Percentiles rank a stretch among this genome's conserved stretches.
phyloP scores from a whole-genome alignment of 2,888 invertebrate genomes.

The Lasioglossum zephyrum region DNA sequence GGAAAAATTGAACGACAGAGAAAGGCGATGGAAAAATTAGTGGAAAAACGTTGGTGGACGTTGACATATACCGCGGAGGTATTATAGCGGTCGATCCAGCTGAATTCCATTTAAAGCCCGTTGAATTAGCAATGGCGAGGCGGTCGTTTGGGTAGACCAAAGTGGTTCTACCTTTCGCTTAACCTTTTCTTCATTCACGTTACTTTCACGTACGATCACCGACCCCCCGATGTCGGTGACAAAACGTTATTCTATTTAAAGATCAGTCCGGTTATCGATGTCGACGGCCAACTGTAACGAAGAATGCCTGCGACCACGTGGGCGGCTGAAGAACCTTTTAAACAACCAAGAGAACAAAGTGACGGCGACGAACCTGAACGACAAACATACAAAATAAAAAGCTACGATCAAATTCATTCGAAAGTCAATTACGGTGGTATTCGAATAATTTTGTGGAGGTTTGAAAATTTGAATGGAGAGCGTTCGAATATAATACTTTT shows the following conservation, averaged over 20 bases:
- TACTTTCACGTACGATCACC: constrained; percentile 68
- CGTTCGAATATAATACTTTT: not conserved
- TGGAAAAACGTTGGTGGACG: constrained; percentile 2
- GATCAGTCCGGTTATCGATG: constrained; percentile 63
- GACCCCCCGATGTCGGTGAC: constrained; percentile 61
- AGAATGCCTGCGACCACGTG: constrained; percentile 45
- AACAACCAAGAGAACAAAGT: constrained; percentile 42
- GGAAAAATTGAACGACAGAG: not conserved
- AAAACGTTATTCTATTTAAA: constrained; percentile 70
- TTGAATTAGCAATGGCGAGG: constrained; percentile 41
- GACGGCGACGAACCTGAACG: not conserved
- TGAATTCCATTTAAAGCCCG: constrained; percentile 52
- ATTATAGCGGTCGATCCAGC: constrained; percentile 38
- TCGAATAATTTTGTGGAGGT: not conserved
- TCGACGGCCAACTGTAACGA: constrained; percentile 51
- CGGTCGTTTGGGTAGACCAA: constrained; percentile 43
- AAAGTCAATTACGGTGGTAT: not conserved
- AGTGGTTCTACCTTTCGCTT: constrained; percentile 66
- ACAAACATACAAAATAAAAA: too few species aligned
- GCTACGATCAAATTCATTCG: too few species aligned
- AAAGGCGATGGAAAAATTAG: not conserved
- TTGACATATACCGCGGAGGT: constrained; percentile 25
- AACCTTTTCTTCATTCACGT: constrained; percentile 66
- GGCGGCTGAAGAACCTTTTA: constrained; percentile 33
- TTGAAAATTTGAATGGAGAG: not conserved